Evolutionary conservation across 64 coral and sea anemone species (phyloP), one percentile per base, ranked within the genome.

Genomic region (Cladopsammia gracilis): DNA sequence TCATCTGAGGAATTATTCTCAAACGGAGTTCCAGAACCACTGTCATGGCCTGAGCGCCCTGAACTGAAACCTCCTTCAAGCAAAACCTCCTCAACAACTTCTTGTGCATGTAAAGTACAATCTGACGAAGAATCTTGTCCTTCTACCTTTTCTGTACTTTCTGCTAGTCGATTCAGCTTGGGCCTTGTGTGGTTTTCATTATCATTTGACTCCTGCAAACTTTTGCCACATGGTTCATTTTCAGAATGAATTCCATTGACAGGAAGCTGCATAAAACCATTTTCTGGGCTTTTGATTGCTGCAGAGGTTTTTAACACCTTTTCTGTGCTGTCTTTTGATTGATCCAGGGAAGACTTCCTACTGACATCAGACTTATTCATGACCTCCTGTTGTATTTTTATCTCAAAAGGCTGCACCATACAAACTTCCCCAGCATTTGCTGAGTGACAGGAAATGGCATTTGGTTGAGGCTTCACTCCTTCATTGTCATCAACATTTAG

Each of bases 1-100:
- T 90, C 88, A 5, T 58, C 53, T 18, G 42, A 54, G 24, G 45
- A 75, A 64, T 67, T 34, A 51, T 95, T 95, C 54, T 90, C 78
- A 54, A 85, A 87, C 20, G 82, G 89, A 2, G 93, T 95, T 25
- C 3, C 43, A 49, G 66, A 51, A 68, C 48, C 53, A 62, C 20
- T 64, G 51, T 22, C 22, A 77, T 46, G 20, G 6, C 13, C 52
- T 25, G 18, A 25, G 19, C 34, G 8, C 4, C 44, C 15, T 86
- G 24, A 15, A 6, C 7, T 43, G 24, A 26, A 62, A 62, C 6
- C 47, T 20, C 10, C 13, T 81, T 81, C 78, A 58, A 8, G 53
- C 25, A 62, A 45, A 61, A 59, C n/a, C 52, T 79, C 54, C 9
- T 19, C 24, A 45, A 8, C 25, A 61, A 44, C 23, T 62, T 64